A percentile compares a stretch with the other conserved stretches of the same genome.
These are phyloP conservation scores for Acleris literana DNA, from an alignment of 2,888 invertebrate species.

Conservation along the genomic window DNA sequence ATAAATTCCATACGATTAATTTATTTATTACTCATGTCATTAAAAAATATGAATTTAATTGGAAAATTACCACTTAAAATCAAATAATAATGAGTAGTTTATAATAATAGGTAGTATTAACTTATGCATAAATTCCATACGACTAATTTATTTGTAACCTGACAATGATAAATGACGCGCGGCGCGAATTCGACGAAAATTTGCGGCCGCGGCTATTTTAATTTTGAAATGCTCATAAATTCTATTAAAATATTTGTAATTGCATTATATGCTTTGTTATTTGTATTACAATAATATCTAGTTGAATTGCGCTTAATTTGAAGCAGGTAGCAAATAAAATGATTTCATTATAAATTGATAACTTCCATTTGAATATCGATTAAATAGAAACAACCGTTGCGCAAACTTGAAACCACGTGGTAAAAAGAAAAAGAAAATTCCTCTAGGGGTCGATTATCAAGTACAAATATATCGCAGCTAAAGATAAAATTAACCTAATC, in stretches of 20 bases:
- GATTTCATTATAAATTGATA: too few species aligned
- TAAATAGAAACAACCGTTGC: too few species aligned
- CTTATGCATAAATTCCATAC: constrained; percentile 7
- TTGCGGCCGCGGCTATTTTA: constrained; percentile 10
- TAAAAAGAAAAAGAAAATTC: not conserved
- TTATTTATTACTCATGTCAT: too few species aligned
- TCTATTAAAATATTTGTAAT: not conserved
- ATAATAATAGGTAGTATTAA: constrained; percentile 4
- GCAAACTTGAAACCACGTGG: too few species aligned
- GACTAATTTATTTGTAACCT: constrained; percentile 12
- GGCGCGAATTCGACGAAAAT: constrained; percentile 6
- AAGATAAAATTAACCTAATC: constrained; percentile 49
- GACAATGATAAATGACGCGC: constrained; percentile 14
- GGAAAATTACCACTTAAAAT: too few species aligned
- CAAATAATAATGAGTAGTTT: not conserved
- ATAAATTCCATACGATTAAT: too few species aligned
- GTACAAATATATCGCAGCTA: not conserved
- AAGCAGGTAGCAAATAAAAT: too few species aligned
- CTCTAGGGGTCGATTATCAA: constrained; percentile 12
- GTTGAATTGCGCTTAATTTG: too few species aligned
- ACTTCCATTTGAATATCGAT: too few species aligned
- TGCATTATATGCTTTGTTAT: not conserved
- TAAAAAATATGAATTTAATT: too few species aligned
- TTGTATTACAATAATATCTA: not conserved
- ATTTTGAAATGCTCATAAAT: constrained; percentile 7